Percentiles rank a stretch among this genome's conserved stretches.
phyloP scores from a whole-genome alignment of 2,113 vertebrate genomes.

The Mustela lutreola region DNA sequence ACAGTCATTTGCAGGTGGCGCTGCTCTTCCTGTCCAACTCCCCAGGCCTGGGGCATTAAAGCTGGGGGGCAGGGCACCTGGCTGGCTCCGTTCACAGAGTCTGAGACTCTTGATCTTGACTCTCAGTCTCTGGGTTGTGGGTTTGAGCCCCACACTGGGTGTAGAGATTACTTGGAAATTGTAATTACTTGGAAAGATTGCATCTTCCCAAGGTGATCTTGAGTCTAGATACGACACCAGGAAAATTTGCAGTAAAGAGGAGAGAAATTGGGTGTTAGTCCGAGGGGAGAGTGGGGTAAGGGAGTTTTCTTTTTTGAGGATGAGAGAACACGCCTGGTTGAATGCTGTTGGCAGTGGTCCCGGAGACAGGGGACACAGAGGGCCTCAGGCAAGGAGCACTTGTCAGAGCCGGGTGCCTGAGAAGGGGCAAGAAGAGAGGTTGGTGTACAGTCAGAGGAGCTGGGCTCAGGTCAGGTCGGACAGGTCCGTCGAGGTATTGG shows the following conservation, averaged over 20 bases:
- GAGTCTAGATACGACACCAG: not conserved
- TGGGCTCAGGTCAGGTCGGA: not conserved
- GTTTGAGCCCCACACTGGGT: not conserved
- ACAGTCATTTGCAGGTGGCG: not conserved
- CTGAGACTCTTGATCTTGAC: not conserved
- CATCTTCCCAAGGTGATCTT: not conserved
- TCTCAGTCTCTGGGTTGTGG: not conserved
- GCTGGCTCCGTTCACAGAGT: not conserved
- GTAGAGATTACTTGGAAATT: not conserved
- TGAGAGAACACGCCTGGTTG: not conserved
- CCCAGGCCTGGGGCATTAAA: not conserved
- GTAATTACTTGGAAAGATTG: not conserved
- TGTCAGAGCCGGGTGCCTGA: too few relatives aligned
- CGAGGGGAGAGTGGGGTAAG: too few relatives aligned
- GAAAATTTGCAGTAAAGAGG: not conserved
- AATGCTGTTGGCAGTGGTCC: not conserved
- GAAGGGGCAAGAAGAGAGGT: not conserved
- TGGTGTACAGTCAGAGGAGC: not conserved
- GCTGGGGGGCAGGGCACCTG: not conserved
- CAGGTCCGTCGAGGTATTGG: rapidly evolving
- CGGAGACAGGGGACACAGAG: not conserved
- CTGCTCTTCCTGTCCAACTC: not conserved
- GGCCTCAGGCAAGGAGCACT: not conserved
- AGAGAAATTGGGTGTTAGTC: not conserved
- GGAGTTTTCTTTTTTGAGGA: not conserved